Evolutionary conservation across 2,797 vertebrate genomes (phyloP), one percentile per base, ranked within the genome.

Genomic region (Leuciscus waleckii): DNA sequence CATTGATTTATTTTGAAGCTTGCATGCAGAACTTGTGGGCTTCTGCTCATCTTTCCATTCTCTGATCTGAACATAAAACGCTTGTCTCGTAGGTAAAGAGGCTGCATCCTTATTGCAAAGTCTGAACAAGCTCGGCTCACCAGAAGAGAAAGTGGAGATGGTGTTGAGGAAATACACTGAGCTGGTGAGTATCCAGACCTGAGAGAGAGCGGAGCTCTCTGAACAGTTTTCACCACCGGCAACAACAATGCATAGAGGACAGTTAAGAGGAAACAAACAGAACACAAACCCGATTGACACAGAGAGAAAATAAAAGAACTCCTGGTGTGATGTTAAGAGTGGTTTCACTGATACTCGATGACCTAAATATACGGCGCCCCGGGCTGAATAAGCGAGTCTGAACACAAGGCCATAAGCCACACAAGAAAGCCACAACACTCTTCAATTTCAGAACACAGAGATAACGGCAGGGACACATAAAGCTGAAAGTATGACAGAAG

Each of bases 91-190:
- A 97, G 96, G 96, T 76, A 96, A 96, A 95, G 97, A 98, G 87
- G 94, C 95, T 58, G 94, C 94, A 0, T 81, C 94, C n/a, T 87
- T 99, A 86, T 93, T 96, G 93, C 95, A 97, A 92, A 96, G 91
- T 86, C 91, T 99, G 92, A 96, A 93, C 80, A 94, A 95, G 82
- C 73, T 97, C 79, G 92, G 90, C 19, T 95, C 96, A 23, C 91
- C 97, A 9, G 96, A 97, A 88, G 94, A 98, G 86, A 97, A 98
- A 90, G 90, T 98, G 84, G 96, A 98, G 16, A 90, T 94, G 35
- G 89, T 99, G 89, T 91, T 97, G 87, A 96, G 94, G 92, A 98
- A 97, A 89, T 97, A 97, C 32, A 93, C 96, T 23, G 96, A 97
- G 79, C 87, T 98, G 97, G 98, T 99, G 93, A 95, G 96, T 92